phyloP scores from a whole-genome alignment of 2,797 vertebrate genomes.

The Oreochromis mossambicus region DNA sequence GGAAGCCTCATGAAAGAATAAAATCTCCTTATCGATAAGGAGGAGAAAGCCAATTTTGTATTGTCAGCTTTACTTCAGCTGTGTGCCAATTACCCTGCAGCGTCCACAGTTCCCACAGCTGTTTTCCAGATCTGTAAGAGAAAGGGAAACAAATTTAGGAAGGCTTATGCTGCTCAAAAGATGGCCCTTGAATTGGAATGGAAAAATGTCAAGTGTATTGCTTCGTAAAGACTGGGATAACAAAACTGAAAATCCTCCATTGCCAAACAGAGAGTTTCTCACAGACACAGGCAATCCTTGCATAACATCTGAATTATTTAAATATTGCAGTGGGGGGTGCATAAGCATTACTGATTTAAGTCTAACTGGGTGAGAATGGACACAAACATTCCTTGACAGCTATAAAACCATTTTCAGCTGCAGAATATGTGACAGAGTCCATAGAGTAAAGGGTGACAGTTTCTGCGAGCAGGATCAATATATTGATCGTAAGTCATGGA shows the following conservation, averaged over 20 bases:
- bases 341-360: slow-evolving; percentile 52
- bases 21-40: slow-evolving; percentile 39
- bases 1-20: background rate
- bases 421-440: background rate
- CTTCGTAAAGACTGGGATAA: slow-evolving; percentile 34
- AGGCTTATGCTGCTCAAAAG: slow-evolving; percentile 44
- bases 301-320: slow-evolving; percentile 67
- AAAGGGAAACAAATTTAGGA: slow-evolving; percentile 39
- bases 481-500: slow-evolving; percentile 47
- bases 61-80: slow-evolving; percentile 34
- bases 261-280: slow-evolving; percentile 37
- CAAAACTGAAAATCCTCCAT: slow-evolving; percentile 54
- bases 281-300: slow-evolving; percentile 33
- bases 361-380: slow-evolving; percentile 33
- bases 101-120: slow-evolving; percentile 5
- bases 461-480: slow-evolving; percentile 35
- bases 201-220: slow-evolving; percentile 67
- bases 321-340: slow-evolving; percentile 38
- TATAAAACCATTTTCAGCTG: slow-evolving; percentile 30
- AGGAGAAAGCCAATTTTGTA: slow-evolving; percentile 32
- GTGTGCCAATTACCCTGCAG: slow-evolving; percentile 53
- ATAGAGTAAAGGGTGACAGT: background rate
- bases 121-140: slow-evolving; percentile 37
- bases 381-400: slow-evolving; percentile 34
- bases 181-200: slow-evolving; percentile 48